These are phyloP conservation scores for Oligia fasciuncula DNA, from an alignment of 2,888 invertebrate genomes.

Conservation along the genomic window DNA sequence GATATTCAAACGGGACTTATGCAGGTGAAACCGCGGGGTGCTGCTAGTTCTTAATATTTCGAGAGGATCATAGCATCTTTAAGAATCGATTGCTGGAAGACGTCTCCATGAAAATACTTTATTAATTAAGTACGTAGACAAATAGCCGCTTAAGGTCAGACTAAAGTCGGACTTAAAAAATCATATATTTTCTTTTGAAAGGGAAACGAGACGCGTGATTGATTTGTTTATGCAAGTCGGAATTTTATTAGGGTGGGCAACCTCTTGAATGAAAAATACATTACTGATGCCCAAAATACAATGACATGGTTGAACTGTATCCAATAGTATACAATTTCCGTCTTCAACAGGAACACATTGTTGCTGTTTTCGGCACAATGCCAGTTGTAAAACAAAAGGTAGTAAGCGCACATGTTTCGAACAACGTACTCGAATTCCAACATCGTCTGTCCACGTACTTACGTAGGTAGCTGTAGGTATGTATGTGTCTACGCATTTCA, in stretches of 20 bases:
- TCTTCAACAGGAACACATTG: conserved; percentile 35
- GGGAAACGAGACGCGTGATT: conserved; percentile 19
- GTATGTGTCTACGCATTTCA: conserved; percentile 20
- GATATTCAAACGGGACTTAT: neutral
- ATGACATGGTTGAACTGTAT: conserved; percentile 28
- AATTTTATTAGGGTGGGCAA: conserved; percentile 21
- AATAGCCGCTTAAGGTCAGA: neutral
- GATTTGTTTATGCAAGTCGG: conserved; percentile 38
- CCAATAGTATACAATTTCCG: conserved; percentile 33
- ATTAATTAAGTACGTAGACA: neutral
- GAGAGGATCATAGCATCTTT: neutral
- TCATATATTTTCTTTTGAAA: neutral
- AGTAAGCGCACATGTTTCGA: conserved; percentile 29
- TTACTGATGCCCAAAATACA: conserved; percentile 30
- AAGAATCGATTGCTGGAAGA: too few relatives aligned
- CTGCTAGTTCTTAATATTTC: neutral
- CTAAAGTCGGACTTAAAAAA: neutral
- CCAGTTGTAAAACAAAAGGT: conserved; percentile 49
- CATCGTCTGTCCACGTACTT: neutral
- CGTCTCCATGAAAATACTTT: neutral
- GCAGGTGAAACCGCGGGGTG: too few relatives aligned
- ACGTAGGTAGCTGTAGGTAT: neutral
- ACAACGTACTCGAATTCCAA: conserved; percentile 44
- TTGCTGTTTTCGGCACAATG: conserved; percentile 49
- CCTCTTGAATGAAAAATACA: conserved; percentile 45